Conservation (phyloP, 2,113 vertebrate species). For the Entelurus aequoreus region DNA sequence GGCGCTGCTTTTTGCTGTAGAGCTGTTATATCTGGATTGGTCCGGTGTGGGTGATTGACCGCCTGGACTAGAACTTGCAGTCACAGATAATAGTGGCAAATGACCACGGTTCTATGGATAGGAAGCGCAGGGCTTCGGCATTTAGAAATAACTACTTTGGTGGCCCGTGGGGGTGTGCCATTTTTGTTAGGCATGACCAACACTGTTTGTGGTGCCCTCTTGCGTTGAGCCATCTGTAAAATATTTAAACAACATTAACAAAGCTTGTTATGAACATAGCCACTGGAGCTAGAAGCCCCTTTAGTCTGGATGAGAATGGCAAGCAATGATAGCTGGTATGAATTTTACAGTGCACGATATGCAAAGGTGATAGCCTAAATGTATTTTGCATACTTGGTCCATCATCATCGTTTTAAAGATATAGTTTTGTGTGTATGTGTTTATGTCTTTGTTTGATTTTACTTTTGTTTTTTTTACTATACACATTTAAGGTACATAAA, state of each 20-base stretch:
- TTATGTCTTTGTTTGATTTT: background rate
- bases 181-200: conserved; percentile 22
- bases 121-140: too few relatives aligned
- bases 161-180: conserved; percentile 17
- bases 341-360: conserved; percentile 50
- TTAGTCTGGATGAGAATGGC: conserved; percentile 24
- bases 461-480: conserved; percentile 18
- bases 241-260: too few relatives aligned
- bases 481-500: conserved; percentile 15
- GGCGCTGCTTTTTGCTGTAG: too few relatives aligned
- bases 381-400: conserved; percentile 50
- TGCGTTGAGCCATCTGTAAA: too few relatives aligned
- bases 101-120: too few relatives aligned
- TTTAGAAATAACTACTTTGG: too few relatives aligned
- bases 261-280: conserved; percentile 26
- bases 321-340: conserved; percentile 29
- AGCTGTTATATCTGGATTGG: too few relatives aligned
- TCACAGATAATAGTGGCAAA: too few relatives aligned
- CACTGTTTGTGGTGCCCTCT: too few relatives aligned
- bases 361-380: conserved; percentile 28
- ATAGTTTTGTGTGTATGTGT: conserved; percentile 18
- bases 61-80: too few relatives aligned
- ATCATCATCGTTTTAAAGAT: conserved; percentile 40
- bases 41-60: too few relatives aligned
- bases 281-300: conserved; percentile 26